These are phyloP conservation scores for Hydrocynus forskahlii DNA, from an alignment of 2,797 vertebrate species.

Conservation along the genomic window DNA sequence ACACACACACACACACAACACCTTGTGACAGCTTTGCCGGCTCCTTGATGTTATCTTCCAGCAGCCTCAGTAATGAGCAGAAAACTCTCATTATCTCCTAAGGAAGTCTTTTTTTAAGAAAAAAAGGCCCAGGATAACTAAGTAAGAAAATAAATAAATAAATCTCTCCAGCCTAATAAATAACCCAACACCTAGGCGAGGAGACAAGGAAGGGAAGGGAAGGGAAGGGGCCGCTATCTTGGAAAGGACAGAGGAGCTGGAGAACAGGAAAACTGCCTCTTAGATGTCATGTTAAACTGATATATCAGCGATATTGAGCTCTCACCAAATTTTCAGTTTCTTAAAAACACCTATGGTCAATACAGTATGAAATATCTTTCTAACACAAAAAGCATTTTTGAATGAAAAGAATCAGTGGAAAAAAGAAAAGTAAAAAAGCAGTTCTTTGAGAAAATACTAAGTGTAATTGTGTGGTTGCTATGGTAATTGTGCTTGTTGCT, in stretches of 20 bases:
- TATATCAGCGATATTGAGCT: neutral
- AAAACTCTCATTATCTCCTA: slow-evolving; percentile 71
- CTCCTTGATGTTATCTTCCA: slow-evolving; percentile 63
- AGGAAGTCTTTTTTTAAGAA: slow-evolving; percentile 57
- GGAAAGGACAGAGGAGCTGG: neutral
- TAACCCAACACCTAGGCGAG: neutral
- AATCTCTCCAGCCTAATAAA: neutral
- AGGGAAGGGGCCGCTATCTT: neutral
- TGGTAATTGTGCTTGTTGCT: too few species aligned
- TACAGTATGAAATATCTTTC: too few species aligned
- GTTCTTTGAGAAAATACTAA: too few species aligned
- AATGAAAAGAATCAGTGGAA: too few species aligned
- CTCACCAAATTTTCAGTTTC: too few species aligned
- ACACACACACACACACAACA: slow-evolving; percentile 4
- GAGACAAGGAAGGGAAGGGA: neutral
- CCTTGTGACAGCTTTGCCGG: slow-evolving; percentile 69
- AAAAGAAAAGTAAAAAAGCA: too few species aligned
- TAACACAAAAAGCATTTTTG: too few species aligned
- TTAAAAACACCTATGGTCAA: too few species aligned
- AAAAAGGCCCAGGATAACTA: slow-evolving; percentile 68
- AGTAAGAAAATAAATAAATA: slow-evolving; percentile 50
- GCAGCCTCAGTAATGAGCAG: slow-evolving; percentile 69
- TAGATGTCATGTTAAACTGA: neutral
- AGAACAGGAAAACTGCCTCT: neutral
- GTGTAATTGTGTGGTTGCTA: too few species aligned